A percentile compares a stretch with the other conserved stretches of the same genome.
phyloP scores from a whole-genome alignment of 2,113 vertebrate genomes.

The Eretmochelys imbricata region DNA sequence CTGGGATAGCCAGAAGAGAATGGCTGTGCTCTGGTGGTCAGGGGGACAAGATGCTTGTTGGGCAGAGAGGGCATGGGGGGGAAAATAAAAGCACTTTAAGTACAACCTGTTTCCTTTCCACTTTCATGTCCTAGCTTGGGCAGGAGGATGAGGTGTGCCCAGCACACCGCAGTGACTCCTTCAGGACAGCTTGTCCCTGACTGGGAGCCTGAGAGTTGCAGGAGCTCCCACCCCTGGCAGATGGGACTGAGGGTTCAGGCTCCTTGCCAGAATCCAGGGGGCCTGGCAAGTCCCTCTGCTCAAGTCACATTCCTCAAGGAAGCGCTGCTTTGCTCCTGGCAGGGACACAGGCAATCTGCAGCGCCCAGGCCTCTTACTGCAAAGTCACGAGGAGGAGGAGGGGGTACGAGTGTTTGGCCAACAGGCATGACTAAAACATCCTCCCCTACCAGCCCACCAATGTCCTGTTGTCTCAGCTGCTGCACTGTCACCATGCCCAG shows the following conservation, averaged over 20 bases:
- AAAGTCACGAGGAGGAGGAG: not conserved
- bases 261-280: not conserved
- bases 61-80: not conserved
- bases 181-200: not conserved
- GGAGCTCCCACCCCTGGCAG: not conserved
- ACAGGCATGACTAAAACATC: not conserved
- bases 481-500: not conserved
- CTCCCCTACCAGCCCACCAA: not conserved
- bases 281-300: not conserved
- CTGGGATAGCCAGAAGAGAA: not conserved
- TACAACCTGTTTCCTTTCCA: not conserved
- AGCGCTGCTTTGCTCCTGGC: not conserved
- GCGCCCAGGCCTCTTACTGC: accelerated
- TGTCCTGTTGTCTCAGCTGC: not conserved
- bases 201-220: not conserved
- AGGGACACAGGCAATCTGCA: not conserved
- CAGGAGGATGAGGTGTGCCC: not conserved
- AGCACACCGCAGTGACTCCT: not conserved
- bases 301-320: not conserved
- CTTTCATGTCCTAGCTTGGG: not conserved
- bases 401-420: not conserved
- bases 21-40: not conserved
- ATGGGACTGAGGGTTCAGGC: not conserved
- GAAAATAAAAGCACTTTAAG: not conserved
- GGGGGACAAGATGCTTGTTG: not conserved